Base-by-base conservation (phyloP, 2,113 vertebrate species). In the Ceyx melanurus region DNA sequence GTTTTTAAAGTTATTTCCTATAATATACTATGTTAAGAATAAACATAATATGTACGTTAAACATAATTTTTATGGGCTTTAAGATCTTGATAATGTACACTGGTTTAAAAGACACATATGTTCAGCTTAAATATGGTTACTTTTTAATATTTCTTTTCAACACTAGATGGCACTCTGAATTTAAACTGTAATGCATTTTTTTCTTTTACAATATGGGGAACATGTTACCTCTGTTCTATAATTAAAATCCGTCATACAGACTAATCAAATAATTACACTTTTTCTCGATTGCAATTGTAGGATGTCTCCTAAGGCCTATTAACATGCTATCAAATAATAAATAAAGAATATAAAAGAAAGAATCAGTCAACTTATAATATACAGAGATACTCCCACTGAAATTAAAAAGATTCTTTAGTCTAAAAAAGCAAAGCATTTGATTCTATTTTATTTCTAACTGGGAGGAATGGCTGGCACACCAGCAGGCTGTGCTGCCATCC, bases 111-210 rank as follows among this genome's bases (percentile, higher is more conserved):
- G 3, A 37, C 18, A 3, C 6, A 4, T 56, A 18, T 29, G 6
- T 43, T 51, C n/a, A 46, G 3, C 25, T 86, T 67, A 67, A 71
- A 53, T 31, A 31, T 8, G 4, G 1, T 23, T 61, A 17, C 8
- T 26, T 62, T 56, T 62, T 40, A 29, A 16, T 11, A 15, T 88
- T 89, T 77, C 31, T 81, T 26, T 89, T 91, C 20, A 94, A 73
- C 97, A 97, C 97, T 98, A 98, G 97, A 97, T 97, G 97, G 97
- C 97, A 96, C 94, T 97, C 92, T 94, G 92, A 95, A 97, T 95
- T 97, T 97, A 95, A 94, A 89, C 61, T 89, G 60, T 60, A 51
- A 46, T 60, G 13, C 8, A 29, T 40, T n/a, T 51, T 68, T 94
- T 66, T 46, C 40, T 80, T 48, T 71, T 76, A 78, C 29, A 75